Evolutionary conservation across 2,888 invertebrate species (phyloP).

Genomic region (Caenorhabditis panamensis): DNA sequence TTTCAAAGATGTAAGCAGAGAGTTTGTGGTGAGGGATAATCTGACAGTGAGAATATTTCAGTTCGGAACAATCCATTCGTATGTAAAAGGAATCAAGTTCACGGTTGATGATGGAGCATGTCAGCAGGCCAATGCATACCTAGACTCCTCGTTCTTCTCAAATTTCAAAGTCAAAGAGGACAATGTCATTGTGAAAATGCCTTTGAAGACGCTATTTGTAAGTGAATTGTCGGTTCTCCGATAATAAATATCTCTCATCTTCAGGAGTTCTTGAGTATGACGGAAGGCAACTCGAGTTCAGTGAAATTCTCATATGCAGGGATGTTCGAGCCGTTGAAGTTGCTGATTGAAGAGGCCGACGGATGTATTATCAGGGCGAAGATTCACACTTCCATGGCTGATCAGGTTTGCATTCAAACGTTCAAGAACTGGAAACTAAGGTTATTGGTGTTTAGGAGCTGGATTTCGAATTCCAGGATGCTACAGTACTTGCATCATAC

Average conservation of each 20-base stretch:
- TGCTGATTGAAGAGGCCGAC: constrained; percentile 56
- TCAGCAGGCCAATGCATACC: constrained; percentile 61
- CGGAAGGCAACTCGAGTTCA: constrained; percentile 51
- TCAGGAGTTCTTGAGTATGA: constrained; percentile 61
- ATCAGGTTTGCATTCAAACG: constrained; percentile 28
- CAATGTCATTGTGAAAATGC: constrained; percentile 38
- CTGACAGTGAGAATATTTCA: too few relatives aligned
- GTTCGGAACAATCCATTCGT: constrained; percentile 53
- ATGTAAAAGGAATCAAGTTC: constrained; percentile 50
- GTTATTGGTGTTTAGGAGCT: constrained; percentile 43
- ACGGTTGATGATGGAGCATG: constrained; percentile 60
- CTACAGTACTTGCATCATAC: constrained; percentile 24
- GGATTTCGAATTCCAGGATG: constrained; percentile 52
- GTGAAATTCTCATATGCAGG: constrained; percentile 56
- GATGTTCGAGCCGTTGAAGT: constrained; percentile 51
- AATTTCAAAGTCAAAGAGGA: constrained; percentile 53
- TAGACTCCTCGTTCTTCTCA: constrained; percentile 56
- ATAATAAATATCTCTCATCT: background rate
- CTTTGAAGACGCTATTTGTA: constrained; percentile 53
- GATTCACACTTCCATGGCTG: constrained; percentile 51
- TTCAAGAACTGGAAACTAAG: too few relatives aligned
- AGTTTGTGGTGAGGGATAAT: too few relatives aligned
- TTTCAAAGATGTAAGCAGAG: constrained; percentile 66
- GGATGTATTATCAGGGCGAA: constrained; percentile 54
- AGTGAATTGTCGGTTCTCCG: background rate